Percentiles rank a stretch among this genome's conserved stretches.
Conservation (phyloP, 2,888 invertebrate genomes). For the Melanotus villosus region DNA sequence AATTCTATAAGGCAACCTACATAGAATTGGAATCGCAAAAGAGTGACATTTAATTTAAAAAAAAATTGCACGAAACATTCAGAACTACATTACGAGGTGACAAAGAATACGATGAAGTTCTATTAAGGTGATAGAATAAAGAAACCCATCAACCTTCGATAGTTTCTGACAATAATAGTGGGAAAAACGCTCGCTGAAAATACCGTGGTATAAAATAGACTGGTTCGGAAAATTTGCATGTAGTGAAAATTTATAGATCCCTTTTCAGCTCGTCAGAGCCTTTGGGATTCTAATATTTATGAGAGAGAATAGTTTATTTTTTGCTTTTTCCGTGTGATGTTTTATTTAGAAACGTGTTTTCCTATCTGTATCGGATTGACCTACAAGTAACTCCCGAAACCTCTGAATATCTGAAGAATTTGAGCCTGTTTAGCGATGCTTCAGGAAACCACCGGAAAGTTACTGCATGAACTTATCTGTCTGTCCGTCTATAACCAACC, state of each 20-base stretch:
- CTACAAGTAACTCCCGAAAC: constrained; percentile 20
- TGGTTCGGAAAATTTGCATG: constrained; percentile 35
- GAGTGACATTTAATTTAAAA: constrained; percentile 16
- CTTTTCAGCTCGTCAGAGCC: constrained; percentile 21
- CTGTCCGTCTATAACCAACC: not conserved
- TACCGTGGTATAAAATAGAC: constrained; percentile 31
- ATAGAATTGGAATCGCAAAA: not conserved
- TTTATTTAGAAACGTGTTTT: constrained; percentile 21
- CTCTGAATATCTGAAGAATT: not conserved
- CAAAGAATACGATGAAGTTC: not conserved
- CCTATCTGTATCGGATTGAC: constrained; percentile 13
- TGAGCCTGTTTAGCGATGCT: not conserved
- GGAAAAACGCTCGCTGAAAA: constrained; percentile 13
- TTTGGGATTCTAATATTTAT: constrained; percentile 28
- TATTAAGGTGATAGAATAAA: constrained; percentile 9
- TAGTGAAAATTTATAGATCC: constrained; percentile 42
- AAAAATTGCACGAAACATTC: constrained; percentile 2
- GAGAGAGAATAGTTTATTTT: constrained; percentile 32
- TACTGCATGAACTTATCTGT: not conserved
- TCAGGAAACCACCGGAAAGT: constrained; percentile 10
- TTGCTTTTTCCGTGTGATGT: constrained; percentile 25
- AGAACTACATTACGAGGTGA: not conserved
- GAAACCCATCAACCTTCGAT: constrained; percentile 20
- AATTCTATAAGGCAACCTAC: not conserved
- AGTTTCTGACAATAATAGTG: constrained; percentile 23